Evolutionary conservation across 2,113 vertebrate genomes (phyloP), one percentile per base, ranked within the genome.

Genomic region (Bucco capensis): DNA sequence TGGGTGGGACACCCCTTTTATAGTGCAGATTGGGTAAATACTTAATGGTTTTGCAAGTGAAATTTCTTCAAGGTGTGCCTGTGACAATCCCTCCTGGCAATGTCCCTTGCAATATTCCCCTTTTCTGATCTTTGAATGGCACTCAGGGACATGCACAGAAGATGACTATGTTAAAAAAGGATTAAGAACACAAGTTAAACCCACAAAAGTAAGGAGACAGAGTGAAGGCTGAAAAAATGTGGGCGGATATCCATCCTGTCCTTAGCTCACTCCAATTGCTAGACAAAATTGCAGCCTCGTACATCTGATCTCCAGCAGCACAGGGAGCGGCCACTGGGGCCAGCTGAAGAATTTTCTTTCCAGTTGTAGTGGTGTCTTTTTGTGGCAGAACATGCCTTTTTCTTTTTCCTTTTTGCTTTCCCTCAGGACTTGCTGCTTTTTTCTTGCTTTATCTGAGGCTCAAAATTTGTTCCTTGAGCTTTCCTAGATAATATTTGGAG

Each of bases 171-270:
- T 53, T 37, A 69, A 70, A 95, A 88, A 47, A 75, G 70, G 92
- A 58, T 46, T 76, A 83, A 85, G 86, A 87, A 87, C 2, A 3
- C 71, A 94, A 93, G 60, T 81, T 44, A 83, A 96, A 73, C 83
- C 73, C 78, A 73, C 79, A 38, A 19, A 90, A 92, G 84, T 90
- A 85, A 92, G 84, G 86, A 94, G 92, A 83, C 88, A 70, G 83
- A 86, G 51, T 58, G 54, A 94, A 79, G 75, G 67, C 92, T 82
- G 91, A 87, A 83, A 91, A 90, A 89, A 82, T 76, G 92, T 86
- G 92, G 94, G 93, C n/a, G 47, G 93, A 66, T 86, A 90, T 95
- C 90, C 96, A 96, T 85, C 87, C 90, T 93, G 94, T 93, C 96
- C 93, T 94, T 66, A 94, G 56, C 94, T 93, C 86, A 91, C 93